Conservation (phyloP, 1,140 invertebrate species). For the Lordiphosa clarofinis region DNA sequence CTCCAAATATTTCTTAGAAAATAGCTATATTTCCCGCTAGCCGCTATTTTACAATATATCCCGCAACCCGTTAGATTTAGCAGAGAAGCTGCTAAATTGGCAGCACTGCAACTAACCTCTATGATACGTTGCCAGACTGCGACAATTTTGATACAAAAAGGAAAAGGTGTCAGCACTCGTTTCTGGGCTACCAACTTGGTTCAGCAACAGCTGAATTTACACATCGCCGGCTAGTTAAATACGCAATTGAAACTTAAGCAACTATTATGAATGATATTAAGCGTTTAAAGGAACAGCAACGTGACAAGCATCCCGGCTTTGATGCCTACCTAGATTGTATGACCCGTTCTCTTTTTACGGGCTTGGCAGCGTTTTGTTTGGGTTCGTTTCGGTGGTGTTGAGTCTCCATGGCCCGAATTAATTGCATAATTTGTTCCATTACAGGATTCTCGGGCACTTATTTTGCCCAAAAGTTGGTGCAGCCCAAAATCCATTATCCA, state of each 20-base stretch:
- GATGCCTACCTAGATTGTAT: constrained; percentile 81
- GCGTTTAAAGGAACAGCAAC: constrained; percentile 78
- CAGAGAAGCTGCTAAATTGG: no score
- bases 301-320: constrained; percentile 80
- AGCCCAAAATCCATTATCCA: constrained; percentile 75
- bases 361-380: constrained; percentile 80
- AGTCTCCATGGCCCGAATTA: constrained; percentile 9
- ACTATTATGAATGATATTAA: constrained; percentile 79
- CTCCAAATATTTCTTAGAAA: no score
- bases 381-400: constrained; percentile 50
- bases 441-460: constrained; percentile 80
- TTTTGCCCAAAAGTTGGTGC: constrained; percentile 79
- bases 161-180: no score
- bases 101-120: no score
- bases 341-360: constrained; percentile 80
- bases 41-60: no score
- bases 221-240: background rate
- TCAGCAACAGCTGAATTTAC: constrained; percentile 4
- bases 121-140: no score
- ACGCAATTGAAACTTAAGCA: constrained; percentile 1
- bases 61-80: no score
- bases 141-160: no score
- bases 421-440: constrained; percentile 65
- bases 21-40: no score
- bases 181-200: background rate